Evolutionary conservation across 2,888 invertebrate genomes (phyloP).

Genomic region (Myathropa florea): DNA sequence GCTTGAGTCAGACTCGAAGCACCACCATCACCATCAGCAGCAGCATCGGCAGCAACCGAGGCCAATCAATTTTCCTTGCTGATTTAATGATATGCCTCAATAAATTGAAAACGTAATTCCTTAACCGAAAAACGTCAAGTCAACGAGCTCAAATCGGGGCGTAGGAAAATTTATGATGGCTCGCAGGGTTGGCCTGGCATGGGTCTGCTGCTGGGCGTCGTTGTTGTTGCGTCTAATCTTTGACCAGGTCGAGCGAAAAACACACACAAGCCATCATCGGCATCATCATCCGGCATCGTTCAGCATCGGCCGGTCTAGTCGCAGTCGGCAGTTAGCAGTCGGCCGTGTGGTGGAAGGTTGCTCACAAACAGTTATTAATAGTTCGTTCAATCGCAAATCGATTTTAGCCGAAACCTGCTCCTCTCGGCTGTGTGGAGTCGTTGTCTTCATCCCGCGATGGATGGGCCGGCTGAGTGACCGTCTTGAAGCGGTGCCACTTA

Average conservation of each 20-base stretch:
- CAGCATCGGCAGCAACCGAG: background rate
- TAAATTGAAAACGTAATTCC: conserved; percentile 69
- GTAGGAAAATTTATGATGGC: conserved; percentile 65
- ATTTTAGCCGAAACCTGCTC: conserved; percentile 59
- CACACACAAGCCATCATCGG: conserved; percentile 36
- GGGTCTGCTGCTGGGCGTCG: too few relatives aligned
- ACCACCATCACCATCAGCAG: background rate
- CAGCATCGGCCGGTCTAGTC: background rate
- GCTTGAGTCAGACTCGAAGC: background rate
- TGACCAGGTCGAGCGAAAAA: conserved; percentile 62
- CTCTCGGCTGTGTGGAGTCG: background rate
- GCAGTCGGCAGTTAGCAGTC: background rate
- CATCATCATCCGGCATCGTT: background rate
- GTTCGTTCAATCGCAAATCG: conserved; percentile 68
- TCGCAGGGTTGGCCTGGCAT: conserved; percentile 1
- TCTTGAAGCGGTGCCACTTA: conserved; percentile 47
- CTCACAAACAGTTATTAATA: conserved; percentile 68
- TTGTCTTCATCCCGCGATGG: conserved; percentile 13
- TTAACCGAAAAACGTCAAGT: conserved; percentile 66
- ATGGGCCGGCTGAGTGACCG: conserved; percentile 40
- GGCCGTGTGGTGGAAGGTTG: conserved; percentile 26
- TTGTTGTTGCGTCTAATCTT: conserved; percentile 37
- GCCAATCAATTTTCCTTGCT: conserved; percentile 56
- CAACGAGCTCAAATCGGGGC: conserved; percentile 67
- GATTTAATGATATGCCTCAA: conserved; percentile 70